Evolutionary conservation across 2,797 vertebrate genomes (phyloP).

Genomic region (Melanotaenia parkinsoni): DNA sequence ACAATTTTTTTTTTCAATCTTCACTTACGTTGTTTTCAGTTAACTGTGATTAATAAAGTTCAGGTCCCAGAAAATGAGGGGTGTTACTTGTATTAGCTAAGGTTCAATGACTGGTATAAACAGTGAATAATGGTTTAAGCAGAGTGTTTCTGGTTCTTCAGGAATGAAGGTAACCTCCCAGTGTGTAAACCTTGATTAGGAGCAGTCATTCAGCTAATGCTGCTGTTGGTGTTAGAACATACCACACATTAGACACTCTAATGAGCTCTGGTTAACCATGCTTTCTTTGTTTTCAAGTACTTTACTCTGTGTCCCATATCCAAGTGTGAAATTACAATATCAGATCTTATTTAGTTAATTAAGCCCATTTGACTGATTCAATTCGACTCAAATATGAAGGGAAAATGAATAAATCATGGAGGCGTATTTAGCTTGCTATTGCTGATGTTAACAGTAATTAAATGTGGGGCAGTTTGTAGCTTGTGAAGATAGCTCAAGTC

Average conservation of each 20-base stretch:
- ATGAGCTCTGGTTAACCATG: slow-evolving; percentile 59
- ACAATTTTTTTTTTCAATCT: slow-evolving; percentile 4
- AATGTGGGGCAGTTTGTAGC: slow-evolving; percentile 67
- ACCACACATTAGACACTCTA: slow-evolving; percentile 56
- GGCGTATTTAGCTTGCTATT: slow-evolving; percentile 69
- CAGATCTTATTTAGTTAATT: slow-evolving; percentile 80
- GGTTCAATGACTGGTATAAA: slow-evolving; percentile 63
- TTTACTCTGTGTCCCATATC: slow-evolving; percentile 65
- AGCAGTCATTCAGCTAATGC: slow-evolving; percentile 62
- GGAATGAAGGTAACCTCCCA: slow-evolving; percentile 70
- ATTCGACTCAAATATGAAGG: slow-evolving; percentile 74
- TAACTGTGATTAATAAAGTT: slow-evolving; percentile 40
- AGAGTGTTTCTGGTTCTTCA: slow-evolving; percentile 52
- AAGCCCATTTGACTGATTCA: slow-evolving; percentile 81
- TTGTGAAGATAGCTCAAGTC: slow-evolving; percentile 55
- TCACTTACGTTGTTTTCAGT: slow-evolving; percentile 7
- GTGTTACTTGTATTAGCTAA: slow-evolving; percentile 60
- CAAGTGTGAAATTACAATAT: slow-evolving; percentile 78
- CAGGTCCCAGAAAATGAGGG: slow-evolving; percentile 57
- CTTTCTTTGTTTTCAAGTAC: slow-evolving; percentile 69
- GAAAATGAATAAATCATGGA: slow-evolving; percentile 69
- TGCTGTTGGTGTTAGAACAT: slow-evolving; percentile 62
- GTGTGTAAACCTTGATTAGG: slow-evolving; percentile 70
- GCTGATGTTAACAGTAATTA: slow-evolving; percentile 76
- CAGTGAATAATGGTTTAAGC: slow-evolving; percentile 69